Base-by-base conservation (phyloP, 1,140 invertebrate species). In the Phenacoccus solenopsis region DNA sequence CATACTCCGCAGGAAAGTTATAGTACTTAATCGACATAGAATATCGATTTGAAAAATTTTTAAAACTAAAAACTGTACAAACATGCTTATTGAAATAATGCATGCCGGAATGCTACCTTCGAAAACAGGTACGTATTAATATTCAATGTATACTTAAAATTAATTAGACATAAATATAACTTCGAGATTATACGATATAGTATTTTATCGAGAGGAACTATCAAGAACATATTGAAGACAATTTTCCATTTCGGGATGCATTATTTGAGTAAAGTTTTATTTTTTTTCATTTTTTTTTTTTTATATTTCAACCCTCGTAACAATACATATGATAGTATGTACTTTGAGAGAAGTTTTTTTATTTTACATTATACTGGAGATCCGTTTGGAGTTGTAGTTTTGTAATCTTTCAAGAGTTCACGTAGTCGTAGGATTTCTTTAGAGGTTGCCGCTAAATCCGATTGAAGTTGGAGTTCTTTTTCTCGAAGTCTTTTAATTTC, bases 401-500 rank as follows among this genome's bases (percentile, higher is more conserved):
- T 83, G 71, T 87, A 88, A 74, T 93, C 89, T 76, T 92, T 93
- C 28, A 93, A 78, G 72, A 93, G 82, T 73, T 88, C 86, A 72
- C 91, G 83, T 30, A 94, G 82, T 74, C 92, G 85, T 61, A 90
- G 78, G 70, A 96, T 90, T 80, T 96, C 93, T 74, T 90, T 89
- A 5, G 88, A 88, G 0, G 90, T 87, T 0, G 86, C 82, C 0
- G 88, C 84, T 13, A 97, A 79, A 75, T 96, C 93, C 5, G 88
- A 86, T 75, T 94, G 90, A 30, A 96, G 79, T 64, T 86, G 84
- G 64, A 94, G 80, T 77, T 94, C 94, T 77, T 88, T 87, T 77
- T 96, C 93, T 72, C 92, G 86, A 67, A 96, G 79, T 74, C 89
- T 87, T 81, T 95, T 95, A 28, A 98, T 92, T 76, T 98, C 94